These are phyloP conservation scores for Crocallis elinguaria DNA, from an alignment of 2,888 invertebrate genomes.

Conservation along the genomic window DNA sequence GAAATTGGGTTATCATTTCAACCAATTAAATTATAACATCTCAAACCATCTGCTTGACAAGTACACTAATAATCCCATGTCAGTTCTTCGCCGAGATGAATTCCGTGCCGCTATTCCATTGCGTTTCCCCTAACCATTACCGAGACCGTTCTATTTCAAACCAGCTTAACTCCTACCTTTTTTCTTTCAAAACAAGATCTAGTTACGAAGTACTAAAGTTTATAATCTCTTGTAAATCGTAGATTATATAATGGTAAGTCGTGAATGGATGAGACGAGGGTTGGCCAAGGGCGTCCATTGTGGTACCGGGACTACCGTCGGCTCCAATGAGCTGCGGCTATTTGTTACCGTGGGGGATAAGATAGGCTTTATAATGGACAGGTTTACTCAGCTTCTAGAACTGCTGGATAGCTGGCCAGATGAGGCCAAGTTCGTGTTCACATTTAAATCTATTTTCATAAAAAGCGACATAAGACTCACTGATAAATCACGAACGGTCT, in stretches of 20 bases:
- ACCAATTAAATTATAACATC: no score
- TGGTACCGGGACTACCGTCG: slow-evolving; percentile 57
- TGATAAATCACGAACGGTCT: no score
- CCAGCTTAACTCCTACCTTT: slow-evolving; percentile 11
- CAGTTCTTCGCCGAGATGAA: slow-evolving; percentile 40
- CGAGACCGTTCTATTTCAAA: slow-evolving; percentile 33
- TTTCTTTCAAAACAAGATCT: slow-evolving; percentile 32
- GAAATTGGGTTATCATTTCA: no score
- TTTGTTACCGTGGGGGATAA: slow-evolving; percentile 19
- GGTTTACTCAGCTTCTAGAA: slow-evolving; percentile 23
- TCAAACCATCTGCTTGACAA: slow-evolving; percentile 1
- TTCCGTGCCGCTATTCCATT: slow-evolving; percentile 45
- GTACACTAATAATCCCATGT: slow-evolving; percentile 33
- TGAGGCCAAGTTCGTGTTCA: not conserved
- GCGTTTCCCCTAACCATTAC: slow-evolving; percentile 58
- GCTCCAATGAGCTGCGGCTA: slow-evolving; percentile 36
- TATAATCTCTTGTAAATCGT: slow-evolving; percentile 31
- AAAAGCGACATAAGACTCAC: not conserved
- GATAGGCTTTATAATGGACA: slow-evolving; percentile 17
- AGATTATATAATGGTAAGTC: slow-evolving; percentile 34
- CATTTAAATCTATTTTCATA: not conserved
- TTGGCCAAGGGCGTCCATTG: slow-evolving; percentile 76
- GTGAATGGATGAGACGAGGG: slow-evolving; percentile 61
- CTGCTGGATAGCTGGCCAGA: slow-evolving; percentile 18
- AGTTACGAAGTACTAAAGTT: slow-evolving; percentile 38